Conservation (phyloP, 2,888 invertebrate species). For the Polydrusus cervinus region DNA sequence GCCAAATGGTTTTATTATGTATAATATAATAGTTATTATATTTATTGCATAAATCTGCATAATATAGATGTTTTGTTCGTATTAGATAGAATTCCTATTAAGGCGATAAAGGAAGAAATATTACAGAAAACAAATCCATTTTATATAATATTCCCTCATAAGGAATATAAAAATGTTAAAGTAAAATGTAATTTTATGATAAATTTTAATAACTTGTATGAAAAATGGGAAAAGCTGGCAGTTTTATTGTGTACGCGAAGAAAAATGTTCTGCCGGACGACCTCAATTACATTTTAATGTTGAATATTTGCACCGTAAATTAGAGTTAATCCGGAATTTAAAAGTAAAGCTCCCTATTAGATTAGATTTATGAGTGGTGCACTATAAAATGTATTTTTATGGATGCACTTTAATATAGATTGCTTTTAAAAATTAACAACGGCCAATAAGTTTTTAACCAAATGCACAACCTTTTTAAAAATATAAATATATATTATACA, state of each 20-base stretch:
- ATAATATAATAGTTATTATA: slow-evolving; percentile 18
- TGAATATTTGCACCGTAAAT: slow-evolving; percentile 40
- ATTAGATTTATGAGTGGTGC: slow-evolving; percentile 21
- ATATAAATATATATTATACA: too few relatives aligned
- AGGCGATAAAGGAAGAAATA: slow-evolving; percentile 36
- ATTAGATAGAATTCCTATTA: slow-evolving; percentile 33
- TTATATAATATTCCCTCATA: slow-evolving; percentile 39
- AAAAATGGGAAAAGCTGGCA: slow-evolving; percentile 50
- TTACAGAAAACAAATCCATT: slow-evolving; percentile 41
- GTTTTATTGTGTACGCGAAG: slow-evolving; percentile 42
- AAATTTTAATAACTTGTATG: slow-evolving; percentile 56
- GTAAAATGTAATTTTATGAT: slow-evolving; percentile 55
- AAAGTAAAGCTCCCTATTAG: slow-evolving; percentile 34
- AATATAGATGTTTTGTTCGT: slow-evolving; percentile 33
- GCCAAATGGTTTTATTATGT: slow-evolving; percentile 35
- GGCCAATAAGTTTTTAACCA: neutral
- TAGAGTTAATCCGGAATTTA: slow-evolving; percentile 32
- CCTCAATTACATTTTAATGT: slow-evolving; percentile 45
- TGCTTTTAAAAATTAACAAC: too few relatives aligned
- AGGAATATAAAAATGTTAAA: slow-evolving; percentile 40
- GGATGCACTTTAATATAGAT: neutral
- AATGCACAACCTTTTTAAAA: neutral
- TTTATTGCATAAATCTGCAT: slow-evolving; percentile 22
- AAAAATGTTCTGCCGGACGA: slow-evolving; percentile 38
- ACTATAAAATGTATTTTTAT: neutral